phyloP scores from a whole-genome alignment of 2,113 vertebrate species.

The Xyliphius kryptos region DNA sequence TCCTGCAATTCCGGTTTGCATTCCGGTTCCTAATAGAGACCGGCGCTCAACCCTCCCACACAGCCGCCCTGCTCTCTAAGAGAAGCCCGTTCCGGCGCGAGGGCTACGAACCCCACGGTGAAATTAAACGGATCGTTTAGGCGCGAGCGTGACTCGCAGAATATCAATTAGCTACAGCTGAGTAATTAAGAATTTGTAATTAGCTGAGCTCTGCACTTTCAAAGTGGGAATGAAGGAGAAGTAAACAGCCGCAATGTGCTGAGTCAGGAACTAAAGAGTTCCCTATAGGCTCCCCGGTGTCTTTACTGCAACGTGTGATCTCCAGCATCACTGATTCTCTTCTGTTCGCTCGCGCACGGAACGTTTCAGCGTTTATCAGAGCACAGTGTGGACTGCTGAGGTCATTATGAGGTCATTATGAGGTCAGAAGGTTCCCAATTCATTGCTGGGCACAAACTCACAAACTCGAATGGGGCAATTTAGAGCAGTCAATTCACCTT shows the following conservation, averaged over 20 bases:
- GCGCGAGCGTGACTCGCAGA: constrained; percentile 57
- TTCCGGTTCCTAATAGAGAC: neutral
- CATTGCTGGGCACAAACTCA: no score
- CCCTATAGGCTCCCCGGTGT: neutral
- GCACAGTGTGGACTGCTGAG: no score
- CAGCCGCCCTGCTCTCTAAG: no score
- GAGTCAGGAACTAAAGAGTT: constrained; percentile 45
- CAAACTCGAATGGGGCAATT: no score
- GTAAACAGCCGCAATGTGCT: constrained; percentile 49
- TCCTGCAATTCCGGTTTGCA: no score
- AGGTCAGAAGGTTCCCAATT: no score
- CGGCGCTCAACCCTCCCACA: constrained; percentile 7
- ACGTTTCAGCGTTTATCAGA: no score
- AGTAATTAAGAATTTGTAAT: constrained; percentile 76
- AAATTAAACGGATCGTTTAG: constrained; percentile 65
- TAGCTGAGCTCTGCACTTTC: constrained; percentile 57
- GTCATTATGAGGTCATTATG: no score
- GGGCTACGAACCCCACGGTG: constrained; percentile 51
- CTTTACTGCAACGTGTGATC: no score
- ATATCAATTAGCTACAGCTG: constrained; percentile 69
- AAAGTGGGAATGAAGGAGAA: constrained; percentile 27
- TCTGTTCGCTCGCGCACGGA: no score
- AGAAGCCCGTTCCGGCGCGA: neutral
- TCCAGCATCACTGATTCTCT: no score
- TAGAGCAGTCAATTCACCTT: no score